These are phyloP conservation scores for Burhinus oedicnemus DNA, from an alignment of 2,113 vertebrate genomes.

Conservation along the genomic window DNA sequence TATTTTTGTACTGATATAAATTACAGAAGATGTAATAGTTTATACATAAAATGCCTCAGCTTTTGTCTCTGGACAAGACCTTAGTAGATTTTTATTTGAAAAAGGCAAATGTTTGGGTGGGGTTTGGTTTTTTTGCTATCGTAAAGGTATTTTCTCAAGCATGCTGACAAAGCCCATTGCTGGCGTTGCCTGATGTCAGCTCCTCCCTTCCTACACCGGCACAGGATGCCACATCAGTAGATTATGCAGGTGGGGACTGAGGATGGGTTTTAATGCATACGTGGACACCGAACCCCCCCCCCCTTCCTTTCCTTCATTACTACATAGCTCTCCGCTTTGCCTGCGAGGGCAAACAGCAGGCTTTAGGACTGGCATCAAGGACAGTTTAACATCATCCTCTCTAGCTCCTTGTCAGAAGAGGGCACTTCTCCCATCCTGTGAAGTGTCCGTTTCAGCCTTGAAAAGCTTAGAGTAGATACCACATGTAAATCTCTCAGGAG, in stretches of 20 bases:
- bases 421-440: not conserved
- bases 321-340: not conserved
- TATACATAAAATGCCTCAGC: not conserved
- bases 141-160: not conserved
- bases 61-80: not conserved
- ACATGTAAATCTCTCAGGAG: not conserved
- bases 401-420: not conserved
- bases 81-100: not conserved
- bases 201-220: not conserved
- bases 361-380: not conserved
- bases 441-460: not conserved
- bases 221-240: not conserved
- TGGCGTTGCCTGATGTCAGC: not conserved
- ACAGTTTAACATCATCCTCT: not conserved
- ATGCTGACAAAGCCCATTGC: fast-evolving
- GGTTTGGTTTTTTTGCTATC: not conserved
- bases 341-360: not conserved
- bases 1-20: not conserved
- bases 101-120: not conserved
- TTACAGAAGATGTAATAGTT: not conserved
- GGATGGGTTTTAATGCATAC: not conserved
- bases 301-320: not conserved
- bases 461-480: not conserved
- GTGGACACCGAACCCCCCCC: too few species aligned
- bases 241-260: not conserved